Conservation (phyloP, 2,797 vertebrate species). For the Hydrocynus forskahlii region DNA sequence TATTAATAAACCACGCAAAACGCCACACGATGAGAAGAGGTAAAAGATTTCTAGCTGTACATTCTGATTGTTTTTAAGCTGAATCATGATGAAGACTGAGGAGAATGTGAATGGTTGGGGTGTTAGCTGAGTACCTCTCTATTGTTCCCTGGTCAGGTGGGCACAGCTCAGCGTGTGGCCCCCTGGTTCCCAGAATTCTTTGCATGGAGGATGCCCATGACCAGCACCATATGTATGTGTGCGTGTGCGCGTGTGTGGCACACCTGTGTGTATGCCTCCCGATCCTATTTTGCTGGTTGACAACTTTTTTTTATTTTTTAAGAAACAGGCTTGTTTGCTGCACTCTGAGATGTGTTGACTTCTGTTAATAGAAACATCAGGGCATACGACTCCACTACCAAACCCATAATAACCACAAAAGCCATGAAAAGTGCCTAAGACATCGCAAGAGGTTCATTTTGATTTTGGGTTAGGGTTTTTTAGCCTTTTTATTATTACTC, state of each 20-base stretch:
- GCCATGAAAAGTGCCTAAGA: constrained; percentile 70
- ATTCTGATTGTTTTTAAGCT: constrained; percentile 46
- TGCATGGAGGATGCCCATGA: constrained; percentile 19
- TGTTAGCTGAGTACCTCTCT: constrained; percentile 17
- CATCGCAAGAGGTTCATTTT: constrained; percentile 51
- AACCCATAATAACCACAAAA: constrained; percentile 63
- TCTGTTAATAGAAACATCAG: constrained; percentile 59
- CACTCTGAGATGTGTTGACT: constrained; percentile 47
- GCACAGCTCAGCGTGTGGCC: constrained; percentile 8
- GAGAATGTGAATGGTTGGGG: constrained; percentile 43
- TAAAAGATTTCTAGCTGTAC: constrained; percentile 26
- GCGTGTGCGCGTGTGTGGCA: too few relatives aligned
- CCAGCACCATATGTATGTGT: neutral
- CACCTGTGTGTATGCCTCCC: constrained; percentile 1
- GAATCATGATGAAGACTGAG: constrained; percentile 17
- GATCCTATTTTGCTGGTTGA: constrained; percentile 14
- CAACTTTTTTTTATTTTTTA: constrained; percentile 8
- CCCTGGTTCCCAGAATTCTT: constrained; percentile 29
- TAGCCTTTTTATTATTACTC: constrained; percentile 34
- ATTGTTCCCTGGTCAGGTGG: neutral
- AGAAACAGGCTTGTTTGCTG: constrained; percentile 47
- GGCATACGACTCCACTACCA: constrained; percentile 63
- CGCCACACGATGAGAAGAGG: neutral
- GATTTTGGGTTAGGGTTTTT: constrained; percentile 29
- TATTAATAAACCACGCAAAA: neutral